Evolutionary conservation across 2,888 invertebrate species (phyloP), one percentile per base, ranked within the genome.

Genomic region (Labia minor): DNA sequence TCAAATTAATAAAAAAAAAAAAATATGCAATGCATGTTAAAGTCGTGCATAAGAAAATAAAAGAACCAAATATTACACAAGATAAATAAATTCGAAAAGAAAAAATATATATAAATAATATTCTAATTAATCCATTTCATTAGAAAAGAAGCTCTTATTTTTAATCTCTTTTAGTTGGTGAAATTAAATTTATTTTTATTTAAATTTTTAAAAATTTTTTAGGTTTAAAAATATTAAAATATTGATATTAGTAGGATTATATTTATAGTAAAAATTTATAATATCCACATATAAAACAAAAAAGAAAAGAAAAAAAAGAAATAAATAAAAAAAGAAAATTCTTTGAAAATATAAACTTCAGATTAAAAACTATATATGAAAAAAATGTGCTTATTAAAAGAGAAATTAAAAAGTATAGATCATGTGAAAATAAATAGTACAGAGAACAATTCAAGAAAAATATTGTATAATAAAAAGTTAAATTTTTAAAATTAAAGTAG

Each of bases 141-240:
- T 64, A 21, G 64, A 65, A 1, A 64, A n/a, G 64, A 49, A 19
- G 64, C 67, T 37, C 64, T 67, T 11, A 61, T 65, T 11, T 6
- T 49, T 26, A 26, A 26, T 26, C 8, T 26, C 26, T 26, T 26
- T 26, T 26, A 26, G 3, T 6, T 26, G 4, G 8, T 26, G 4
- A 26, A 26, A 26, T 26, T 26, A 26, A 26, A 26, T 49, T 49
- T 10, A 49, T 33, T 49, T 49, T 49, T 10, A 49, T 49, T n/a
- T 10, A n/a, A n/a, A n/a, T n/a, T 3, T 10, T 49, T 49, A 14
- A 10, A 49, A 49, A 49, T 49, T 8, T 49, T 49, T 49, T 8
- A n/a, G n/a, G n/a, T n/a, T n/a, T 49, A 49, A 49, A 16, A 49
- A 26, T 26, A 26, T 26, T 26, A 26, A 26, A 26, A 26, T 26